phyloP scores from a whole-genome alignment of 2,888 invertebrate genomes.

The Harpalus rubripes region DNA sequence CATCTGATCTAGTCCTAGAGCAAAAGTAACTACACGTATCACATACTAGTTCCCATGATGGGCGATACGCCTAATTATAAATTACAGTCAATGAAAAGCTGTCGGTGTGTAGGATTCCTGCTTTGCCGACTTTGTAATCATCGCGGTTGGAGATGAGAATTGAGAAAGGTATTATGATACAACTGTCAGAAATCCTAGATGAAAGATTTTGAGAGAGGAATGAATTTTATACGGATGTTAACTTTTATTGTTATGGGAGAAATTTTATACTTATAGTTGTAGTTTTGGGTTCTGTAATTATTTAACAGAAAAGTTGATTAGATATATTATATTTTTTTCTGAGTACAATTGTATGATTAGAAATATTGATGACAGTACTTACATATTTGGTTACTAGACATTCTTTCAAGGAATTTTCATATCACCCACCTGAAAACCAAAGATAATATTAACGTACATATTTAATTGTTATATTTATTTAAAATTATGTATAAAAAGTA shows the following conservation, averaged over 20 bases:
- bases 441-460: neutral
- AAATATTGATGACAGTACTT: slow-evolving; percentile 5
- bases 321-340: neutral
- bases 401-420: neutral
- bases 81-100: slow-evolving; percentile 58
- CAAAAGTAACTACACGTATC: slow-evolving; percentile 11
- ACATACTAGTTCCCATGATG: slow-evolving; percentile 18
- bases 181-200: slow-evolving; percentile 47
- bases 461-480: neutral
- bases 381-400: slow-evolving; percentile 11
- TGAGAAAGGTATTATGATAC: slow-evolving; percentile 34
- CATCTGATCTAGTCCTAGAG: slow-evolving; percentile 14
- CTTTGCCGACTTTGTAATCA: slow-evolving; percentile 58
- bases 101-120: slow-evolving; percentile 53
- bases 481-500: too few relatives aligned
- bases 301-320: neutral
- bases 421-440: slow-evolving; percentile 24
- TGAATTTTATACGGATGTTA: slow-evolving; percentile 15
- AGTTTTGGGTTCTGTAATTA: neutral
- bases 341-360: neutral
- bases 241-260: neutral
- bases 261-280: slow-evolving; percentile 25
- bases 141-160: slow-evolving; percentile 49
- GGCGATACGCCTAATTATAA: slow-evolving; percentile 52
- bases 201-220: neutral